These are phyloP conservation scores for Magallana gigas DNA, from an alignment of 1,140 invertebrate genomes.

Conservation along the genomic window DNA sequence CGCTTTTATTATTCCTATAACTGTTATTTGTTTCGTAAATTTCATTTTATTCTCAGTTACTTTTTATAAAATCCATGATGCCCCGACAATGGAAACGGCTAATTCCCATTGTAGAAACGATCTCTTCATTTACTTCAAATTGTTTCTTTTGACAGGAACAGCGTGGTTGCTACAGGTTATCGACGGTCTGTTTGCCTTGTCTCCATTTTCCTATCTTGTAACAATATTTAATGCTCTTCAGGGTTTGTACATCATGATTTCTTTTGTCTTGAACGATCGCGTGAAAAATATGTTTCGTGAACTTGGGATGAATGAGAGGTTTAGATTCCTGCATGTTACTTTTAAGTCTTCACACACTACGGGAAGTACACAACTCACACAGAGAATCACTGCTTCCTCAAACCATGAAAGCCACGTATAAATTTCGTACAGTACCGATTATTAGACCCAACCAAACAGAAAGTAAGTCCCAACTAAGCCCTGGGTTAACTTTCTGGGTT, in stretches of 20 bases:
- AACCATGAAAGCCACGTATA: neutral
- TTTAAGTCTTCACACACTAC: neutral
- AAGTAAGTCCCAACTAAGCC: too few relatives aligned
- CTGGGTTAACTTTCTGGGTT: too few relatives aligned
- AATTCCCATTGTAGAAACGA: neutral
- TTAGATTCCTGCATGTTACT: neutral
- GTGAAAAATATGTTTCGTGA: slow-evolving; percentile 6
- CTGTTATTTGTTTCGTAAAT: slow-evolving; percentile 44
- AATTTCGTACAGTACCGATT: too few relatives aligned
- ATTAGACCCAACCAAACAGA: too few relatives aligned
- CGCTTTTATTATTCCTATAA: slow-evolving; percentile 39
- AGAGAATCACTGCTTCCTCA: neutral
- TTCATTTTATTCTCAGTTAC: slow-evolving; percentile 44
- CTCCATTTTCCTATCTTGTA: slow-evolving; percentile 43
- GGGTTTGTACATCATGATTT: slow-evolving; percentile 51
- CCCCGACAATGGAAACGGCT: slow-evolving; percentile 38
- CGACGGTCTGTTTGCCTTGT: slow-evolving; percentile 43
- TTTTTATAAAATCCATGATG: slow-evolving; percentile 26
- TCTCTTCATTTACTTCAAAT: slow-evolving; percentile 41
- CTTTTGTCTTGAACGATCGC: slow-evolving; percentile 44
- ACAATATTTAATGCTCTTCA: slow-evolving; percentile 44
- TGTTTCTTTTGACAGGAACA: slow-evolving; percentile 52
- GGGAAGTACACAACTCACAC: neutral
- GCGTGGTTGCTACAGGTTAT: slow-evolving; percentile 51
- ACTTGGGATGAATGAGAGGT: neutral